These are phyloP conservation scores for Branchipolynoe longqiensis DNA, from an alignment of 2,888 invertebrate genomes.

Conservation along the genomic window DNA sequence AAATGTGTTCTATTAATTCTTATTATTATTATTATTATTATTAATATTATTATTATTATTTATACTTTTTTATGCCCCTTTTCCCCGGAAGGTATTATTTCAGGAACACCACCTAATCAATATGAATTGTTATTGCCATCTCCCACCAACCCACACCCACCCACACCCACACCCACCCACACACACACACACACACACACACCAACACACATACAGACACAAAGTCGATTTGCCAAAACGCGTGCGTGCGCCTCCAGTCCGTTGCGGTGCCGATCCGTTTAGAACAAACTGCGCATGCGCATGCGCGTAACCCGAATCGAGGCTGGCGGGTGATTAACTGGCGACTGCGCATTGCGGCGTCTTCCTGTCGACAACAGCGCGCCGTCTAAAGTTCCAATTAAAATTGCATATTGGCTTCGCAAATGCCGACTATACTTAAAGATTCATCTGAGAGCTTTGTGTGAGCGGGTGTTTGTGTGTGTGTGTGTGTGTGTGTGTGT, in stretches of 20 bases:
- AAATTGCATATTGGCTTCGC: slow-evolving; percentile 30
- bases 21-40: too few species aligned
- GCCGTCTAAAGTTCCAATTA: slow-evolving; percentile 39
- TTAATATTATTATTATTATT: too few species aligned
- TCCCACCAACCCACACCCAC: neutral
- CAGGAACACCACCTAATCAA: too few species aligned
- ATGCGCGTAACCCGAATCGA: slow-evolving; percentile 30
- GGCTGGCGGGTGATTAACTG: slow-evolving; percentile 25
- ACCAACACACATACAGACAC: too few species aligned
- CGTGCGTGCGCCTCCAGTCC: too few species aligned
- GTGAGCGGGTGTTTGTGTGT: neutral
- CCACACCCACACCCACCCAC: neutral
- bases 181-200: too few species aligned
- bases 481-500: too few species aligned
- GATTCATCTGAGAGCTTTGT: neutral
- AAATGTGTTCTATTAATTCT: too few species aligned
- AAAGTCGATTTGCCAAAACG: too few species aligned
- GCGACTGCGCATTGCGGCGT: neutral
- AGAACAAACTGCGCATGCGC: slow-evolving; percentile 27
- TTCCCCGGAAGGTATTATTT: too few species aligned
- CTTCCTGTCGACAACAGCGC: neutral
- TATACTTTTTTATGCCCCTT: too few species aligned
- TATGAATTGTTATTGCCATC: too few species aligned
- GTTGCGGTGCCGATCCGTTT: neutral
- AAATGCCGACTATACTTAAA: neutral